Base-by-base conservation (phyloP, 2,113 vertebrate species). In the Cyprinodon tularosa region DNA sequence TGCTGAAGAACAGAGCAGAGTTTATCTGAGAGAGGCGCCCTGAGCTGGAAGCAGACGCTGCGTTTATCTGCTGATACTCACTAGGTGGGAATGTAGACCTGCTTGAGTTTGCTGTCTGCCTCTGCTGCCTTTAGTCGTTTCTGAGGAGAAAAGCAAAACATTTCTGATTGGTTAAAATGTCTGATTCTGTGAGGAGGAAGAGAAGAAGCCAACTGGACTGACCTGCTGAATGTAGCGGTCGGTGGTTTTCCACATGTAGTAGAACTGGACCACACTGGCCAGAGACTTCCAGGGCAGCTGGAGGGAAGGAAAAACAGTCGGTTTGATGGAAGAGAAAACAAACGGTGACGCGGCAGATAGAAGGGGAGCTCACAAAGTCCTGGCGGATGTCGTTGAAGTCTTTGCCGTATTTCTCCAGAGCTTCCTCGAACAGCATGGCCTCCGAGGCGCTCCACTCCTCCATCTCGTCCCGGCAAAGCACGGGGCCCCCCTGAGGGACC, bases 161-260 rank as follows among this genome's bases (percentile, higher is more conserved):
- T 37, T 14, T 14, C 4, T 0, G 1, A 4, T 14, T 50, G 13
- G 7, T 14, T 12, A 76, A 45, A 2, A 36, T 12, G 9, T 11
- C 29, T n/a, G 42, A 44, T 36, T 22, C 1, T 20, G 20, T 29
- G 29, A 29, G 29, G 29, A 29, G 29, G 29, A 29, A 29, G 29
- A 29, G 29, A 29, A 29, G 29, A 29, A 29, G 29, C 29, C 29
- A 29, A 29, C 29, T 29, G 29, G 3, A 59, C 20, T 7, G 76
- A 97, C 97, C 95, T 98, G 96, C 72, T 98, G 96, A 84, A 98
- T 97, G 87, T 98, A 98, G 84, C 96, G 95, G 86, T 98, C 96
- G 0, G 96, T 98, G n/a, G 97, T 98, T 84, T 98, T 98, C 97
- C 97, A 98, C 96, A 98, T 98, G 90, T 98, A 98, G 85, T 98